These are phyloP conservation scores for Pontoporia blainvillei DNA, from an alignment of 2,113 vertebrate species.

Conservation along the genomic window DNA sequence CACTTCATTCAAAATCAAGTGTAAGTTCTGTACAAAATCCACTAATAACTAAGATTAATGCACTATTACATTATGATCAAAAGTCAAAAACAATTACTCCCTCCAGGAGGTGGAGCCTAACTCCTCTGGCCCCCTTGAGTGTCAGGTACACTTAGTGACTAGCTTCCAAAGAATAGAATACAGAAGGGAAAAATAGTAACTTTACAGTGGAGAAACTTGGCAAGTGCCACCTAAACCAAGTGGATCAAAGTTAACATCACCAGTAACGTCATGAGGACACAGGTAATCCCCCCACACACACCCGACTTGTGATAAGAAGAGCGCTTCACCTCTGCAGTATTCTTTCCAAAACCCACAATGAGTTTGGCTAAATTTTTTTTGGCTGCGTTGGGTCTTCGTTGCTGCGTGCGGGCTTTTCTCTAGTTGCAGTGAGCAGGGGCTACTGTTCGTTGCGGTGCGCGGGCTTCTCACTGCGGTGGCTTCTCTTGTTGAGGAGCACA, in stretches of 20 bases:
- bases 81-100: background rate
- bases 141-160: background rate
- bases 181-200: background rate
- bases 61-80: background rate
- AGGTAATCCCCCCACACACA: background rate
- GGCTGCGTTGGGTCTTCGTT: too few species aligned
- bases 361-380: background rate
- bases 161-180: background rate
- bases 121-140: background rate
- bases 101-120: background rate
- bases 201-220: background rate
- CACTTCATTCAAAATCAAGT: background rate
- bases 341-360: background rate
- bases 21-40: constrained; percentile 32
- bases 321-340: background rate
- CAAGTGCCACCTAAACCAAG: background rate
- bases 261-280: background rate
- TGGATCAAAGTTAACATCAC: background rate
- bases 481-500: too few species aligned
- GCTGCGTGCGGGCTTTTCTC: too few species aligned
- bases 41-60: background rate
- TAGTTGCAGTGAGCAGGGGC: too few species aligned
- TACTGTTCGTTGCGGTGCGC: too few species aligned
- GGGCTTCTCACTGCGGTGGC: too few species aligned
- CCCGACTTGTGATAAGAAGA: background rate